Evolutionary conservation across 2,888 invertebrate genomes (phyloP), one percentile per base, ranked within the genome.

Genomic region (Callyntrura sp.): DNA sequence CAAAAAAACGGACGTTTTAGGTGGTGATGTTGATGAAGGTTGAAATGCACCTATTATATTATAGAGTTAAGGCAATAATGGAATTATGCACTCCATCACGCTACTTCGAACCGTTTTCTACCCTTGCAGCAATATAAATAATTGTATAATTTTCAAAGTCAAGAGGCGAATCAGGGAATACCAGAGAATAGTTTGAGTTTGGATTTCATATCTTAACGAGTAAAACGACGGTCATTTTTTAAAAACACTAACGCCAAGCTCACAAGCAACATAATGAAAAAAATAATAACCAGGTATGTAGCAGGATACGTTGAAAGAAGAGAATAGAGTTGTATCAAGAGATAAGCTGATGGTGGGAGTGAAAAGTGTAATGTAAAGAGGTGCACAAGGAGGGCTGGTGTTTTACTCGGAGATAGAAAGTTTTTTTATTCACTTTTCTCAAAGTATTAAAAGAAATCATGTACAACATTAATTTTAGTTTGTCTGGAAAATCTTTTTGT

Each of bases 121-220:
- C n/a, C 35, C 57, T 23, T 62, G 43, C 62, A 48, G 23, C 14
- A 81, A 23, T 14, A 6, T 35, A 35, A 6, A 6, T 35, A 35
- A 35, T 35, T 35, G 35, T 35, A 62, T 43, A 62, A 62, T 81
- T 62, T 81, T 8, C 81, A 81, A 23, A 81, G 45, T 23, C 81
- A 62, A 60, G 62, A 3, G 35, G 43, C 62, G 81, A 81, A 81
- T 62, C 81, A 62, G 81, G 81, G 62, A 81, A 81, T 45, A 45
- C 81, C 81, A 62, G 48, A 14, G 23, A 76, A 20, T 20, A 73
- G 17, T 35, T 35, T 35, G 6, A 2, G 43, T 60, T 81, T 23
- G 14, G 2, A 2, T 23, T 48, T 48, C 73, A 28, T 8, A 23
- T 65, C 23, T 23, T 9, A 62, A 17, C 11, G 62, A 62, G 62